Evolutionary conservation across 1,140 invertebrate species (phyloP), one percentile per base, ranked within the genome.

Genomic region (Nasonia giraulti): DNA sequence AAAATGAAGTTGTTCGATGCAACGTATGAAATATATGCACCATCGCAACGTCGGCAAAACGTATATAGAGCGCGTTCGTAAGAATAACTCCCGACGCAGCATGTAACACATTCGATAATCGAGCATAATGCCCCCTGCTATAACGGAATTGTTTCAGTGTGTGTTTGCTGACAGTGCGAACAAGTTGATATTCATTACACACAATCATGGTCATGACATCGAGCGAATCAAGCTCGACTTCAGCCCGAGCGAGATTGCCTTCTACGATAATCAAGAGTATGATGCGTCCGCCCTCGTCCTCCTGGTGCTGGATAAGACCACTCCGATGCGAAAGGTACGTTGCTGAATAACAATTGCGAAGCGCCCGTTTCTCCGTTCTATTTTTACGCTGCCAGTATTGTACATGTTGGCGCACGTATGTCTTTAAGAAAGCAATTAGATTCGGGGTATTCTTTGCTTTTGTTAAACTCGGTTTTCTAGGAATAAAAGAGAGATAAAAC

Each of bases 141-240:
- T 81, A 81, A 81, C 68, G 17, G 47, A 62, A 91, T 88, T 87
- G 83, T 93, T 94, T 8, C 90, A 98, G 97, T 97, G 96, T 92
- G 94, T 98, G 3, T 98, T 98, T 92, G 95, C 96, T 50, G 97
- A 98, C 91, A 94, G 95, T 14, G 93, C 93, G 23, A 95, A 98
- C 90, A 96, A 96, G 88, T 94, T 95, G 82, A 93, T 98, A 11
- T 98, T 96, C 89, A 95, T 96, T 44, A 97, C 97, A 1, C 93
- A 89, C 31, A 94, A 98, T 91, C 95, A 96, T 93, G 97, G 96
- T 0, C 90, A 91, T 69, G 95, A 92, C 14, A 96, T 98, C 86
- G 91, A 91, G 47, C 93, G 92, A 77, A 90, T 94, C 1, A 90
- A 94, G 69, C 89, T 98, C 27, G 90, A 91, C 20, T 98, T 98